These are phyloP conservation scores for Fistularia tabacaria DNA, from an alignment of 2,797 vertebrate species.

Conservation along the genomic window DNA sequence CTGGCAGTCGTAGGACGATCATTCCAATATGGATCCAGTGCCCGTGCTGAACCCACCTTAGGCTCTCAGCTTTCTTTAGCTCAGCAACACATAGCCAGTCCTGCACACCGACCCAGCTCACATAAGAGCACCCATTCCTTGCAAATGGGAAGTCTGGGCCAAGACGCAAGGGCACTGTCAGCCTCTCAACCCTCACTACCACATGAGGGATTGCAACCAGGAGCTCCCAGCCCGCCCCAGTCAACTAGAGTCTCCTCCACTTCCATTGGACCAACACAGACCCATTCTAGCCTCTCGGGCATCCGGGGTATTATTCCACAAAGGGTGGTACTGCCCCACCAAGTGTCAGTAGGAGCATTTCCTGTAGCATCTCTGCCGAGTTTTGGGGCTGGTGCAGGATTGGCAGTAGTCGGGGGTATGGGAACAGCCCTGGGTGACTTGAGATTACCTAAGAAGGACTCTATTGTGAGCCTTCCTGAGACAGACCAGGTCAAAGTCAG, in stretches of 20 bases:
- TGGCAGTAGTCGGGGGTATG: constrained; percentile 36
- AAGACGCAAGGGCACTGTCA: constrained; percentile 82
- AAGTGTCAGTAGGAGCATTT: constrained; percentile 74
- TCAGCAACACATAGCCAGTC: constrained; percentile 80
- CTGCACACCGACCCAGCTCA: constrained; percentile 78
- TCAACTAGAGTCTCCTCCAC: constrained; percentile 81
- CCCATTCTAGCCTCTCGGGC: constrained; percentile 39
- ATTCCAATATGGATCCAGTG: constrained; percentile 72
- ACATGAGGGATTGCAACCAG: constrained; percentile 64
- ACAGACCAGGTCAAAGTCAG: constrained; percentile 80
- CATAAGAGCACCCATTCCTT: constrained; percentile 80
- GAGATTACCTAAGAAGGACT: constrained; percentile 78
- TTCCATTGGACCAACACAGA: constrained; percentile 76
- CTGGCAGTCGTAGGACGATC: constrained; percentile 71
- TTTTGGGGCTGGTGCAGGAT: constrained; percentile 40
- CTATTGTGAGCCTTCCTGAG: constrained; percentile 80
- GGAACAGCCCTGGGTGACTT: constrained; percentile 71
- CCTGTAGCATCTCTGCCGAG: constrained; percentile 64
- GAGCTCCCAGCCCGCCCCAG: constrained; percentile 69
- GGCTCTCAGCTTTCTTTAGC: constrained; percentile 86
- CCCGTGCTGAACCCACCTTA: constrained; percentile 63
- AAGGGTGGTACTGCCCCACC: constrained; percentile 74
- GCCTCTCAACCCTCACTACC: constrained; percentile 91
- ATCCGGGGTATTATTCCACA: constrained; percentile 59
- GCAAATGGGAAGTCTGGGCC: constrained; percentile 81